Evolutionary conservation across 2,113 vertebrate species (phyloP).

Genomic region (Rana temporaria): DNA sequence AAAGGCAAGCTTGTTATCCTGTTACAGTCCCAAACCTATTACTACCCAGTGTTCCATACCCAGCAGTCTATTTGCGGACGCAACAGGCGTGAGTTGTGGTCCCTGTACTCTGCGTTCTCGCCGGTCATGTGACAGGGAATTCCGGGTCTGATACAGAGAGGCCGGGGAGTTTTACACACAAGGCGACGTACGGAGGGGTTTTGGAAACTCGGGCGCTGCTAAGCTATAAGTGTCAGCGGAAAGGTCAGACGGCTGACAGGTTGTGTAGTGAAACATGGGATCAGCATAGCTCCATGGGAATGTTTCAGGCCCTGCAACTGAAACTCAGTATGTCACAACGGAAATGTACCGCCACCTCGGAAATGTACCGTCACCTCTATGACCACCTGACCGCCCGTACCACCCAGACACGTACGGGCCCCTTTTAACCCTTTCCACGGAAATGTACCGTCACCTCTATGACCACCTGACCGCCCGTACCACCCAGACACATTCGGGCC

Average conservation of each 20-base stretch:
- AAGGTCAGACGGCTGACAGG: conserved; percentile 27
- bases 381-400: no score
- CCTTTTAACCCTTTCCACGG: no score
- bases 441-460: no score
- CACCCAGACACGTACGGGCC: no score
- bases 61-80: not conserved
- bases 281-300: not conserved
- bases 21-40: not conserved
- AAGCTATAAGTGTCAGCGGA: conserved; percentile 27
- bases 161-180: not conserved
- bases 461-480: no score
- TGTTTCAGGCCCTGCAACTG: conserved; percentile 15
- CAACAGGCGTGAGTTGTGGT: not conserved
- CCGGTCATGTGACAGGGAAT: conserved; percentile 21
- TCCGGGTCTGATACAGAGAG: not conserved
- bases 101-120: no score
- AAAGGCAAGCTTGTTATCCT: no score
- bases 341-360: conserved; percentile 29
- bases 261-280: conserved; percentile 3
- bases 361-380: no score
- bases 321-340: not conserved
- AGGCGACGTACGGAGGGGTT: not conserved
- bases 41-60: not conserved
- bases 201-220: not conserved
- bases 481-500: no score